These are phyloP conservation scores for Athene cunicularia DNA, from an alignment of 2,113 vertebrate genomes.

Conservation along the genomic window DNA sequence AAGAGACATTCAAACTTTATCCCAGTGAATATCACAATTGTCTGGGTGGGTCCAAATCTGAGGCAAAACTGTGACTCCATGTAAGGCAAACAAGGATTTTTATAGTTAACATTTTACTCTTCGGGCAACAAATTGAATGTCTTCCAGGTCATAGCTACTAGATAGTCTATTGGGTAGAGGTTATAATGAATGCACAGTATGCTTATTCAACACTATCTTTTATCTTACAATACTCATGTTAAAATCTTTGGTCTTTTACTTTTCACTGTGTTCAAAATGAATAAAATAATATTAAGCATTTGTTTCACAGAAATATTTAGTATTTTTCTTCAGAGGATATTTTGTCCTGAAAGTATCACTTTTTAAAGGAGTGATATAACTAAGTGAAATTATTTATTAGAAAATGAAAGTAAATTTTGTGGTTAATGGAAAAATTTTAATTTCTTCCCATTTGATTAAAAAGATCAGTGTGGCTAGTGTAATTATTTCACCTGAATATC, in stretches of 20 bases:
- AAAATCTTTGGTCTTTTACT: background rate
- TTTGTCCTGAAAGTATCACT: background rate
- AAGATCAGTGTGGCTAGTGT: background rate
- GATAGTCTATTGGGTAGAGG: background rate
- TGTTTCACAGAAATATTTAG: background rate
- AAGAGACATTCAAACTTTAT: background rate
- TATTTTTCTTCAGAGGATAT: background rate
- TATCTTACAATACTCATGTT: background rate
- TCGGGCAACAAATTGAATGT: background rate
- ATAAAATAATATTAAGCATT: background rate
- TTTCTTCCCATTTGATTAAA: background rate
- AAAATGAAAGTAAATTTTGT: background rate
- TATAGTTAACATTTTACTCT: background rate
- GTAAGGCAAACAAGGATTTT: background rate
- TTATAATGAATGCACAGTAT: background rate
- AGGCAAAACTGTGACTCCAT: background rate
- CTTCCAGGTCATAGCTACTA: background rate
- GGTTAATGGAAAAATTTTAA: background rate
- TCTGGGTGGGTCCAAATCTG: background rate
- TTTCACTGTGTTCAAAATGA: background rate
- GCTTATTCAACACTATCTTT: background rate
- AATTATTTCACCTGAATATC: background rate
- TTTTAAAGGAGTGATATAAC: background rate
- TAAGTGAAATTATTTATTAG: background rate
- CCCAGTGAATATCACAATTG: background rate